A percentile compares a stretch with the other conserved stretches of the same genome.
phyloP scores from a whole-genome alignment of 2,113 vertebrate genomes.

The Epinephelus cyanopodus region DNA sequence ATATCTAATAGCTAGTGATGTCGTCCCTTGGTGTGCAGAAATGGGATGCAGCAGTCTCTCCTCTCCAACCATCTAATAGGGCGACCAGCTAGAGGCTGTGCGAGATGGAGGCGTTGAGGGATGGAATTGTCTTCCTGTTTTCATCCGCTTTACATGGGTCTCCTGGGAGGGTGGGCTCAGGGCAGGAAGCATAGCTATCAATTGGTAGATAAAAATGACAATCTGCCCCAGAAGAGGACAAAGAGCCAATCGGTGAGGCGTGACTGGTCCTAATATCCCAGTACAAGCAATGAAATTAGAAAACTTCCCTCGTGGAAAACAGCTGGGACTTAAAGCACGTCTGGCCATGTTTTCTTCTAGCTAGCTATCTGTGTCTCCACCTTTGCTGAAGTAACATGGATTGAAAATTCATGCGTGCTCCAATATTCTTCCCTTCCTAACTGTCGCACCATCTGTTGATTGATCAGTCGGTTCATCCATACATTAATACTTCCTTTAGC shows the following conservation, averaged over 20 bases:
- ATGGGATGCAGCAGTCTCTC: slow-evolving; percentile 34
- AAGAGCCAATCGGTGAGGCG: slow-evolving; percentile 78
- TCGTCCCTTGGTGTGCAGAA: slow-evolving; percentile 49
- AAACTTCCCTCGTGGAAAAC: slow-evolving; percentile 76
- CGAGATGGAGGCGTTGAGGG: slow-evolving; percentile 78
- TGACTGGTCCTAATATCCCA: slow-evolving; percentile 78
- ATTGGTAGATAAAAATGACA: slow-evolving; percentile 85
- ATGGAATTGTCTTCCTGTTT: slow-evolving; percentile 83
- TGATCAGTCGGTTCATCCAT: slow-evolving; percentile 17
- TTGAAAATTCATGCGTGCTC: slow-evolving; percentile 7
- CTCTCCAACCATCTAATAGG: slow-evolving; percentile 51
- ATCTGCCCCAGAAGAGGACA: slow-evolving; percentile 78
- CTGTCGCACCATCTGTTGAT: slow-evolving; percentile 15
- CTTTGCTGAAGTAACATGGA: slow-evolving; percentile 17
- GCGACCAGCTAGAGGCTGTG: slow-evolving; percentile 50
- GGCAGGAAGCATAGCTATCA: slow-evolving; percentile 76
- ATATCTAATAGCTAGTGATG: slow-evolving; percentile 33
- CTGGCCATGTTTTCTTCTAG: slow-evolving; percentile 18
- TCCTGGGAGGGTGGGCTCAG: slow-evolving; percentile 78
- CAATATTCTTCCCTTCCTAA: background rate
- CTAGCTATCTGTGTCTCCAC: background rate
- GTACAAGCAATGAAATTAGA: slow-evolving; percentile 77
- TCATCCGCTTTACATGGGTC: slow-evolving; percentile 79
- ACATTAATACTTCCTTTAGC: slow-evolving; percentile 2
- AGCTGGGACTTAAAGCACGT: slow-evolving; percentile 58